A percentile compares a stretch with the other conserved stretches of the same genome.
These are phyloP conservation scores for Lysandra coridon DNA, from an alignment of 2,888 invertebrate species.

Conservation along the genomic window DNA sequence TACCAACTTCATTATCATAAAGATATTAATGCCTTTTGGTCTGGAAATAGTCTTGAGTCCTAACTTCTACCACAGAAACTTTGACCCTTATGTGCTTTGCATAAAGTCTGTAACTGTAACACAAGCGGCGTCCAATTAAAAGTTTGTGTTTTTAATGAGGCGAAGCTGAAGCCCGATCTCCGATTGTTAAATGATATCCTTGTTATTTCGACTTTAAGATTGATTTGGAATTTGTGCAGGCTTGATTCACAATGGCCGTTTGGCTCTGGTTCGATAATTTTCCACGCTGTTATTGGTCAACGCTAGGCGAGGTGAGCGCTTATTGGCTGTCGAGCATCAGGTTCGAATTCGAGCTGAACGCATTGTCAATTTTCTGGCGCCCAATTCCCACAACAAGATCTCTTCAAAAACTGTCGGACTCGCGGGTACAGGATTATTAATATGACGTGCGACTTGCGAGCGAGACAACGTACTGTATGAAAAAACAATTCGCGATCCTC, in stretches of 20 bases:
- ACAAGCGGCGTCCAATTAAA: constrained; percentile 17
- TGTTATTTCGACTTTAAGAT: constrained; percentile 10
- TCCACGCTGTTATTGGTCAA: too few species aligned
- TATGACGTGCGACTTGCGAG: too few species aligned
- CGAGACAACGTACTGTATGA: too few species aligned
- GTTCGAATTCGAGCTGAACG: too few species aligned
- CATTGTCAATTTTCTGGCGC: too few species aligned
- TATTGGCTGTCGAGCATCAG: too few species aligned
- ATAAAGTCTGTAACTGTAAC: background rate
- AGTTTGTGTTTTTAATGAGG: constrained; percentile 27
- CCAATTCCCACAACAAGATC: too few species aligned
- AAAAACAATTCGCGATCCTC: too few species aligned
- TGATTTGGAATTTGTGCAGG: background rate
- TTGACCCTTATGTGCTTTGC: background rate
- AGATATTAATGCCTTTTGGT: background rate
- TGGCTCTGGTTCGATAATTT: too few species aligned
- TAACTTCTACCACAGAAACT: background rate
- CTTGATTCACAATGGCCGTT: background rate
- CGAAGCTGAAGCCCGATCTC: background rate
- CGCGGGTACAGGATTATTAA: too few species aligned
- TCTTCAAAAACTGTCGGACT: too few species aligned
- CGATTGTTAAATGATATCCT: constrained; percentile 22
- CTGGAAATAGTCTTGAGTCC: background rate
- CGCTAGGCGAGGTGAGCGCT: too few species aligned
- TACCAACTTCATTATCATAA: constrained; percentile 20